Conservation (phyloP, 2,113 vertebrate genomes). For the Caracal caracal region DNA sequence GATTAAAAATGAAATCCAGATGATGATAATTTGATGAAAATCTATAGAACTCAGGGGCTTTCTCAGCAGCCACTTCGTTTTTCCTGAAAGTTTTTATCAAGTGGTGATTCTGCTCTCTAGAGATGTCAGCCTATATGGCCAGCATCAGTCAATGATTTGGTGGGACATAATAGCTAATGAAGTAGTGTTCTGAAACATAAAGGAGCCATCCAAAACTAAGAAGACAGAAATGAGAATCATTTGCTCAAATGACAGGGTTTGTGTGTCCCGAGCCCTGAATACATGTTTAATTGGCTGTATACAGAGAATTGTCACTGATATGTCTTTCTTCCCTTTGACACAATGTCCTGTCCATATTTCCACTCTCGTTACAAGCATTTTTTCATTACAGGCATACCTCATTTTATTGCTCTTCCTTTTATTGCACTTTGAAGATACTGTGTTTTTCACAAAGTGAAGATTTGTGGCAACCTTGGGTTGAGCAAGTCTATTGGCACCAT, state of each 20-base stretch:
- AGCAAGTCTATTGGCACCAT: neutral
- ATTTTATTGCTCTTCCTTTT: neutral
- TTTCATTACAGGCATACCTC: neutral
- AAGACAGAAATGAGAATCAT: neutral
- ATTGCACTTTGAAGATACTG: neutral
- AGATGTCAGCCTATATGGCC: neutral
- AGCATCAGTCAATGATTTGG: neutral
- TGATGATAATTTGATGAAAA: no score
- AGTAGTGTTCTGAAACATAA: neutral
- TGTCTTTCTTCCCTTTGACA: neutral
- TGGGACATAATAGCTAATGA: neutral
- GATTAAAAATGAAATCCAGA: neutral
- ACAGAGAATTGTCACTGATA: neutral
- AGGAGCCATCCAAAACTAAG: neutral
- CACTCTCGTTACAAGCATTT: neutral
- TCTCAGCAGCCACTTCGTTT: neutral
- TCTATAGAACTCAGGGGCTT: no score
- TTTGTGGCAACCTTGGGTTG: neutral
- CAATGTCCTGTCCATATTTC: neutral
- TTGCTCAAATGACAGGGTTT: neutral
- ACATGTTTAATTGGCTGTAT: neutral
- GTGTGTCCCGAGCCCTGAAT: rapidly evolving
- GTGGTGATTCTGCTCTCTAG: neutral
- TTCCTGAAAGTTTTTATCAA: neutral
- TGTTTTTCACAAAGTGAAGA: neutral